Evolutionary conservation across 2,113 vertebrate genomes (phyloP), one percentile per base, ranked within the genome.

Genomic region (Hepsetus odoe): DNA sequence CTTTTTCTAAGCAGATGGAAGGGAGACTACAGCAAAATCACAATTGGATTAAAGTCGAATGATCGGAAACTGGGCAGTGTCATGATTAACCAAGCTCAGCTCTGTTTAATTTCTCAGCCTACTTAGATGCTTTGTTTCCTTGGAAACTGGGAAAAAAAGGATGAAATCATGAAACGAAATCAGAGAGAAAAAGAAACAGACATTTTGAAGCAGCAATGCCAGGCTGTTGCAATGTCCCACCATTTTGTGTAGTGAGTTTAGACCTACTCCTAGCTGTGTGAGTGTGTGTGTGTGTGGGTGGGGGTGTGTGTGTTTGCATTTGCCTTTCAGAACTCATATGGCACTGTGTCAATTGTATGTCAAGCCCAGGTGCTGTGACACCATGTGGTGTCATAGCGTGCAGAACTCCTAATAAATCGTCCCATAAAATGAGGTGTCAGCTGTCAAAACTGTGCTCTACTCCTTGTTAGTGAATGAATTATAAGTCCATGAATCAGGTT

Each of bases 21-120:
- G 30, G n/a, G 20, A 65, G 42, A 16, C 64, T 14, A 74, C 77
- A 64, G 53, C 32, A 40, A 40, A 49, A 75, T 71, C 11, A 66
- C 42, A 72, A 69, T 81, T 61, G 67, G 74, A 80, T 78, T 74
- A 62, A 82, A 78, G 62, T 69, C 78, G 71, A 83, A 77, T 72
- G 62, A 74, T 40, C 14, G 38, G 18, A 53, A 42, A 74, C 46
- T 35, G 46, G 53, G 71, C 44, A 75, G 26, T 51, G 18, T 70
- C 7, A 56, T 24, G 56, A 51, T 80, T 80, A 77, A 77, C 51
- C 72, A 68, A 32, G 65, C 53, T 56, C 53, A 42, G 46, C 64
- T 38, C 35, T 69, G 53, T 30, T 81, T 69, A 80, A 74, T 72
- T 59, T 72, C 13, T 44, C 28, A 72, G 33, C 30, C 11, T n/a